Conservation (phyloP, 2,888 invertebrate genomes). For the Lasioglossum figueresi region DNA sequence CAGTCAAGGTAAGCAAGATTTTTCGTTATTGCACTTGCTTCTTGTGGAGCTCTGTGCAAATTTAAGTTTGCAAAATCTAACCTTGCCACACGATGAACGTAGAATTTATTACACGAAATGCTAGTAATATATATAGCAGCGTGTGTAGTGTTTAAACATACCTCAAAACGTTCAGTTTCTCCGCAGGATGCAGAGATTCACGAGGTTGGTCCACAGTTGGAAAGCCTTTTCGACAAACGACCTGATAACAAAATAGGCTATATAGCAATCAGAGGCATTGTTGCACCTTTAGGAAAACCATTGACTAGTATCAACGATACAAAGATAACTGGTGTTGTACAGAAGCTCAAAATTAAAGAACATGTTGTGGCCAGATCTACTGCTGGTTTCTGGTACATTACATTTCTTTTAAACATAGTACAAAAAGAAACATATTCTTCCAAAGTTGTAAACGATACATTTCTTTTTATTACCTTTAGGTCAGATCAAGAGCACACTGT, state of each 20-base stretch:
- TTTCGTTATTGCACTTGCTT: conserved; percentile 5
- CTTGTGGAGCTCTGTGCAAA: not conserved
- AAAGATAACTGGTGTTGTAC: conserved; percentile 91
- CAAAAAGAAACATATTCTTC: not conserved
- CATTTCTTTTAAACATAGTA: not conserved
- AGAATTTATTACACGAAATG: not conserved
- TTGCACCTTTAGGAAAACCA: conserved; percentile 90
- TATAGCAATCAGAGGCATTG: conserved; percentile 90
- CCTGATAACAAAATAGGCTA: conserved; percentile 89
- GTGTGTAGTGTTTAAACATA: conserved; percentile 29
- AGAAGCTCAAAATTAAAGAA: conserved; percentile 92
- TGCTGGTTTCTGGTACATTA: conserved; percentile 90
- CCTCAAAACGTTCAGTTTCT: conserved; percentile 43
- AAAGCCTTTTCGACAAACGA: conserved; percentile 87
- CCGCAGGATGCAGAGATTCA: conserved; percentile 89
- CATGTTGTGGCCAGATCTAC: conserved; percentile 93
- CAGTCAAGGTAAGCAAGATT: conserved; percentile 87
- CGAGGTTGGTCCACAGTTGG: conserved; percentile 88
- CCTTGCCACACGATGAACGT: not conserved
- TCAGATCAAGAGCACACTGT: conserved; percentile 92
- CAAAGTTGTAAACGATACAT: not conserved
- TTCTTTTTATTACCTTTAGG: conserved; percentile 77
- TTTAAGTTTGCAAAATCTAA: conserved; percentile 6
- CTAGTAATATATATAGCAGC: not conserved
- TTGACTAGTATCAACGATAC: conserved; percentile 90